Conservation (phyloP, 2,888 invertebrate species). For the Stenurella melanura region DNA sequence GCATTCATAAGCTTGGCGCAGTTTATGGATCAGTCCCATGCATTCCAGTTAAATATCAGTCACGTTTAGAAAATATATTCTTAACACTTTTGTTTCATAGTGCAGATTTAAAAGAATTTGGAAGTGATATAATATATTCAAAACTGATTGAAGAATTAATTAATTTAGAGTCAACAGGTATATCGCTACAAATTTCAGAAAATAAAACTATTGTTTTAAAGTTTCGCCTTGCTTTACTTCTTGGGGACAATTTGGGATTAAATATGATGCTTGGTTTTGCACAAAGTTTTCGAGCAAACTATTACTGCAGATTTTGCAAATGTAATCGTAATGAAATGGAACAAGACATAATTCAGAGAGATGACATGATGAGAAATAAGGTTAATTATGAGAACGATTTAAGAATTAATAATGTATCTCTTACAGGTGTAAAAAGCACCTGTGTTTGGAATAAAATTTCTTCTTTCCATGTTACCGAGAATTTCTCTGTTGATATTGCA, state of each 20-base stretch:
- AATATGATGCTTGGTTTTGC: constrained; percentile 56
- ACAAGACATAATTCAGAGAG: constrained; percentile 25
- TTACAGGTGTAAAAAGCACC: constrained; percentile 51
- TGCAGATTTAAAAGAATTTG: constrained; percentile 49
- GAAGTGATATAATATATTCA: constrained; percentile 53
- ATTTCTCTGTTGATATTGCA: constrained; percentile 53
- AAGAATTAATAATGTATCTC: constrained; percentile 39
- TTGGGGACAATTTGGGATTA: constrained; percentile 59
- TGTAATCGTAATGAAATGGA: constrained; percentile 32
- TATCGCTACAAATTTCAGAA: constrained; percentile 42
- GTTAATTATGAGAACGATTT: constrained; percentile 48
- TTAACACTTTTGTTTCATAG: constrained; percentile 54
- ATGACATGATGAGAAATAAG: constrained; percentile 37
- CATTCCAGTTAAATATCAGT: constrained; percentile 49
- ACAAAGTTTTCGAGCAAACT: constrained; percentile 54
- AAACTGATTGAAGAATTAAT: constrained; percentile 54
- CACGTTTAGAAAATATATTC: constrained; percentile 56
- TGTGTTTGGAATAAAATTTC: constrained; percentile 49
- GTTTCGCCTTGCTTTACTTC: constrained; percentile 47
- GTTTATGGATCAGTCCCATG: constrained; percentile 51
- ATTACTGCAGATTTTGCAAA: constrained; percentile 57
- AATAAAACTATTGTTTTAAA: constrained; percentile 44
- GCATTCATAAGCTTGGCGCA: constrained; percentile 52
- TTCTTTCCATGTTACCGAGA: constrained; percentile 55
- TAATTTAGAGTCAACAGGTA: constrained; percentile 50